Evolutionary conservation across 2,888 invertebrate species (phyloP), one percentile per base, ranked within the genome.

Genomic region (Stomorhina lunata): DNA sequence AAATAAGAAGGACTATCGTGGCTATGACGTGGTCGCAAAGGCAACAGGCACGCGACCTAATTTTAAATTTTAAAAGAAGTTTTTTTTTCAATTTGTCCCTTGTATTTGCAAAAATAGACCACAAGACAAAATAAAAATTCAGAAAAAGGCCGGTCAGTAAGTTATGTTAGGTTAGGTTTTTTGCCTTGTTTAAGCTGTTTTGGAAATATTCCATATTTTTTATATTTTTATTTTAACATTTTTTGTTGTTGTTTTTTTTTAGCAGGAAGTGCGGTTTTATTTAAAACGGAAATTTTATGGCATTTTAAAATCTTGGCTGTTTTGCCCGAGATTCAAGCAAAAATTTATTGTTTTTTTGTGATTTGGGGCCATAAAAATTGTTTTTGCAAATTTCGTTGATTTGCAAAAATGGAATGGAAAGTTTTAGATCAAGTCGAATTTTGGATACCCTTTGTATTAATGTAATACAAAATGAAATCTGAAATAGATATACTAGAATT

Each of bases 21-120:
- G 48, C 55, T 34, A 66, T 66, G 68, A 68, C 37, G 53, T 57
- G 45, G 15, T 63, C n/a, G n/a, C n/a, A n/a, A n/a, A n/a, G 50
- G 81, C 81, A 73, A 69, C 73, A 75, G 71, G 66, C 82, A 82
- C 79, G 71, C 79, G 79, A 82, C 82, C 77, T 37, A 76, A 43
- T 65, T 69, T 27, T 57, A 1, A 0, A 4, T 15, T 27, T 45
- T 5, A 50, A 15, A 50, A 45, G 55, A 53, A 40, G 7, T n/a
- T 17, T 65, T 45, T 32, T 43, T 40, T 25, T 10, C 9, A 43
- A 40, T 34, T 43, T 25, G 6, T 34, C 17, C 10, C 25, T 63
- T 69, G 25, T 29, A 40, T 61, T 65, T 43, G 53, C 65, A 57
- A 71, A 66, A 48, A 50, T 48, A 53, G 29, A 63, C 61, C 69